Conservation (phyloP, 2,888 invertebrate species). For the Anodontia alba region DNA sequence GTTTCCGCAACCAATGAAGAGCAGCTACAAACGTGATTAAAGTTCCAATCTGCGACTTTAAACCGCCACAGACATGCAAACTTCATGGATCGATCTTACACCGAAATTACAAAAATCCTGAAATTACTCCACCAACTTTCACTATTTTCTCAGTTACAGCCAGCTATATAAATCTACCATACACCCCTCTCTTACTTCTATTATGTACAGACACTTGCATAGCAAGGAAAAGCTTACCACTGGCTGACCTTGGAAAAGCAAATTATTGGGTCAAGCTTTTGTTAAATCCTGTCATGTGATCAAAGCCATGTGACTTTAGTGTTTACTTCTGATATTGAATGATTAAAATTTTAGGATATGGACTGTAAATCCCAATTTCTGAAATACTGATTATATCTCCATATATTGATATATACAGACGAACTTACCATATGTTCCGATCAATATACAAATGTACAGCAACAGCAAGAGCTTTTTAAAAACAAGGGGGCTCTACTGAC, state of each 20-base stretch:
- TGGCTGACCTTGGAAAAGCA: background rate
- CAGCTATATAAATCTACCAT: no score
- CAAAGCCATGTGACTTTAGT: slow-evolving; percentile 4
- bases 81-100: background rate
- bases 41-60: slow-evolving; percentile 17
- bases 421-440: no score
- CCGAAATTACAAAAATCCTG: background rate
- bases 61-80: slow-evolving; percentile 12
- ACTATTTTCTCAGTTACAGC: background rate
- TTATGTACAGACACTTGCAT: background rate
- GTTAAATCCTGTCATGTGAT: slow-evolving; percentile 5
- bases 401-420: no score
- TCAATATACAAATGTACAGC: no score
- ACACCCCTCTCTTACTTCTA: background rate
- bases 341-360: no score
- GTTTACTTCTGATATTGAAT: background rate
- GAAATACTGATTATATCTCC: no score
- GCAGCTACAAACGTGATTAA: background rate
- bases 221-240: background rate
- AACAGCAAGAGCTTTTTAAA: background rate
- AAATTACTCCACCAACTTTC: background rate
- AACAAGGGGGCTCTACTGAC: background rate
- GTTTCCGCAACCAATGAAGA: background rate
- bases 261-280: slow-evolving; percentile 6
- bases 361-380: no score